These are phyloP conservation scores for Parnassius apollo DNA, from an alignment of 2,888 invertebrate genomes.

Conservation along the genomic window DNA sequence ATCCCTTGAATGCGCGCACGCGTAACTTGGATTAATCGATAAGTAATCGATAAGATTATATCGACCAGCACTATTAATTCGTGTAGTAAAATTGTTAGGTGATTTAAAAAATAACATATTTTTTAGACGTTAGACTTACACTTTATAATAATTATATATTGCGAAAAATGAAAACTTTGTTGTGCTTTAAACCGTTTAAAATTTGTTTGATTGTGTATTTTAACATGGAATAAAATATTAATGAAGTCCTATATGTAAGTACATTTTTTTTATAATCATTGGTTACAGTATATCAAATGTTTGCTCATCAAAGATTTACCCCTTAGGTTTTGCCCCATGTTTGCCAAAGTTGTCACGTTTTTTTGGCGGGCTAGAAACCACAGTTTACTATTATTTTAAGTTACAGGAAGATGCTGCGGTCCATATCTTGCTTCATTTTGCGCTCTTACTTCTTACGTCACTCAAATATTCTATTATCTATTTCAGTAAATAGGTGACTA, in stretches of 20 bases:
- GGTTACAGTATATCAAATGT: too few species aligned
- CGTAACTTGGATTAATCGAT: conserved; percentile 25
- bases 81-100: not conserved
- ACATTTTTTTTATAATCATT: not conserved
- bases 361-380: too few species aligned
- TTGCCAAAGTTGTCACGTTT: too few species aligned
- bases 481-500: too few species aligned
- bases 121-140: not conserved
- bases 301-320: too few species aligned
- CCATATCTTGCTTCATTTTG: too few species aligned
- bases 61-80: conserved; percentile 37
- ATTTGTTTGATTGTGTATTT: conserved; percentile 1
- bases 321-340: too few species aligned
- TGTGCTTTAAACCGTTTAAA: conserved; percentile 22
- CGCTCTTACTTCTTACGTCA: too few species aligned
- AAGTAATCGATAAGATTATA: conserved; percentile 38
- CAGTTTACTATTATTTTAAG: too few species aligned
- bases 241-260: conserved; percentile 39
- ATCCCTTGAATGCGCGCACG: conserved; percentile 44
- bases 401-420: too few species aligned
- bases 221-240: conserved; percentile 29
- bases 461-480: too few species aligned
- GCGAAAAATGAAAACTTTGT: conserved; percentile 19
- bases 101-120: not conserved
- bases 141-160: not conserved